Base-by-base conservation (phyloP, 2,888 invertebrate genomes). In the Cantharis rustica region DNA sequence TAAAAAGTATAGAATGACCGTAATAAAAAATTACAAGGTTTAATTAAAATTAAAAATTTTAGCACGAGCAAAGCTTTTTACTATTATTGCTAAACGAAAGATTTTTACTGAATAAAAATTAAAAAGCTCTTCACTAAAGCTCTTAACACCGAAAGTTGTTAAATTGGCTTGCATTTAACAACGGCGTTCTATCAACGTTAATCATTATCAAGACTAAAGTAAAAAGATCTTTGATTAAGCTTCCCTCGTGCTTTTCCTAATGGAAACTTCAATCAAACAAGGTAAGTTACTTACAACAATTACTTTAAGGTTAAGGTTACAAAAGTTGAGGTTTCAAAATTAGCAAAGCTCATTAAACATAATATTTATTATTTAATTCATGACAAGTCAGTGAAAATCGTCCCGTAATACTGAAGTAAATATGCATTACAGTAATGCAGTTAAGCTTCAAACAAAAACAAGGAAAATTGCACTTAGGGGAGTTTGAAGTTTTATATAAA, bases 141-240 rank as follows among this genome's bases (percentile, higher is more conserved):
- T 17, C 20, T 70, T 23, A 71, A 71, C 71, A 64, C 64, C 63
- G 64, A 71, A 63, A 20, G 63, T 31, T 63, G 27, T 27, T 71
- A 71, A 16, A 71, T 64, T 71, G 63, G 71, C 71, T 71, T 17
- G 26, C 64, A 63, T 71, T 63, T 64, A 64, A 71, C 71, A 64
- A 17, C 71, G 17, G 31, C 27, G 31, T 71, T 71, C 27, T 63
- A 71, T 71, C 70, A 71, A 26, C 64, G 71, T 62, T 63, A 68
- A 72, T 68, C 47, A 17, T 66, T 61, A 17, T 23, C 31, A 68
- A 68, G 72, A 72, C 68, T 72, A 72, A 72, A 64, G 66, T 64
- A 9, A n/a, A 72, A 64, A 71, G 62, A 71, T 71, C 71, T 71
- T 16, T 63, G 63, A 63, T 71, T 71, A 71, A 71, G 71, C 71